Evolutionary conservation across 2,888 invertebrate species (phyloP), one percentile per base, ranked within the genome.

Genomic region (Eupithecia insigniata): DNA sequence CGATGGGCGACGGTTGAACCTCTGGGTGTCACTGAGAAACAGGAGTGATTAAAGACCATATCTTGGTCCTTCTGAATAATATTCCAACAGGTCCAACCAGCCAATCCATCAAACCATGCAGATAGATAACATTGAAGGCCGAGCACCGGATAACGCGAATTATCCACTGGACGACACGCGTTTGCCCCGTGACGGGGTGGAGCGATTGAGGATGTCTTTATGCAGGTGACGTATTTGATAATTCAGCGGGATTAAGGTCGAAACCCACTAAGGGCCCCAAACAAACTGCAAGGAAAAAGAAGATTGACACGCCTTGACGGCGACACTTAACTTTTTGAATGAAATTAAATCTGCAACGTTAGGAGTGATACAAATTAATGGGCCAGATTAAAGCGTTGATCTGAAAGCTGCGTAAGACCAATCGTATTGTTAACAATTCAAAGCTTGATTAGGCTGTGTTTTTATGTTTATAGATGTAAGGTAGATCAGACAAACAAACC

Each of bases 91-190:
- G n/a, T 22, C 22, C 34, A 61, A 61, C 30, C 60, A 60, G 64
- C n/a, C 66, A 58, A 68, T 68, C 61, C 67, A 61, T 70, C 67
- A 30, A 51, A 67, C 61, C 51, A 61, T 66, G 36, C 73, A 70
- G 70, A 67, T 67, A 70, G 66, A 60, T 67, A 68, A 14, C 55
- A 71, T 71, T 82, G 85, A 87, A 87, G 87, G 87, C 80, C 85
- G 81, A 68, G 69, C 39, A 69, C 84, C 86, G 88, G 87, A 87
- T 80, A 83, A 80, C 67, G 72, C 77, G 83, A 82, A 86, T 87
- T 87, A 87, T 82, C 76, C 84, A 85, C 85, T 85, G 82, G 77
- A 72, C 76, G 77, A 74, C 84, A 81, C 81, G 80, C 66, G 67
- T 67, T 58, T 46, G 77, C 74, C 79, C 76, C 82, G 82, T 81